These are phyloP conservation scores for Oncorhynchus keta DNA, from an alignment of 2,113 vertebrate genomes.

Conservation along the genomic window DNA sequence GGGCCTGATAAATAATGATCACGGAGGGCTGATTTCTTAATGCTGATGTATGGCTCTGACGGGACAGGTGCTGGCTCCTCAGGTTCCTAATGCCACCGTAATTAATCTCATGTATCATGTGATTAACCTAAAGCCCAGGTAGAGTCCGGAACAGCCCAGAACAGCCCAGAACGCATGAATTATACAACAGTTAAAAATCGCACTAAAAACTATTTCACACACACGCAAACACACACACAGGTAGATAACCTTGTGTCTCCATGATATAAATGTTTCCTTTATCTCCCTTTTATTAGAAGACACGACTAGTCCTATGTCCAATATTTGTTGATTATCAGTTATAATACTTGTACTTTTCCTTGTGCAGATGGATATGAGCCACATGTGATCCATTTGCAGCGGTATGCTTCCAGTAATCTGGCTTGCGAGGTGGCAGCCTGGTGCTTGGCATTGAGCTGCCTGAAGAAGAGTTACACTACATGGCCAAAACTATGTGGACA, in stretches of 20 bases:
- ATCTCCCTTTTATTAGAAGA: no score
- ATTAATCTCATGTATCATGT: slow-evolving; percentile 48
- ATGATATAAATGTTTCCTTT: no score
- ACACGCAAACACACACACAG: no score
- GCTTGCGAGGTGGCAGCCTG: neutral
- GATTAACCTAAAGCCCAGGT: slow-evolving; percentile 19
- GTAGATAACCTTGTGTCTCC: no score
- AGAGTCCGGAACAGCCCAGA: neutral
- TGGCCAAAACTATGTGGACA: no score
- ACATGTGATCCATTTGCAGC: slow-evolving; percentile 41
- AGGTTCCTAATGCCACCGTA: slow-evolving; percentile 30
- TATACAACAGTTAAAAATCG: slow-evolving; percentile 4
- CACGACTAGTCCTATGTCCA: no score
- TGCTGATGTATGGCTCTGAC: slow-evolving; percentile 46
- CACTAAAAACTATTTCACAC: slow-evolving; percentile 3
- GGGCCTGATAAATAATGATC: slow-evolving; percentile 49
- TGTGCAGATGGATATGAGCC: slow-evolving; percentile 20
- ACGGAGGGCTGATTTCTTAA: slow-evolving; percentile 40
- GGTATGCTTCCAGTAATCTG: slow-evolving; percentile 44
- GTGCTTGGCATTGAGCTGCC: slow-evolving; percentile 30
- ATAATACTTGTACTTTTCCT: neutral
- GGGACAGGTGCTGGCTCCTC: slow-evolving; percentile 48
- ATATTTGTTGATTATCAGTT: neutral
- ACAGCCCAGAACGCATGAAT: slow-evolving; percentile 18
- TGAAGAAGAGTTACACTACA: slow-evolving; percentile 30